phyloP scores from a whole-genome alignment of 2,113 vertebrate species.

The Oreochromis tanganicae region DNA sequence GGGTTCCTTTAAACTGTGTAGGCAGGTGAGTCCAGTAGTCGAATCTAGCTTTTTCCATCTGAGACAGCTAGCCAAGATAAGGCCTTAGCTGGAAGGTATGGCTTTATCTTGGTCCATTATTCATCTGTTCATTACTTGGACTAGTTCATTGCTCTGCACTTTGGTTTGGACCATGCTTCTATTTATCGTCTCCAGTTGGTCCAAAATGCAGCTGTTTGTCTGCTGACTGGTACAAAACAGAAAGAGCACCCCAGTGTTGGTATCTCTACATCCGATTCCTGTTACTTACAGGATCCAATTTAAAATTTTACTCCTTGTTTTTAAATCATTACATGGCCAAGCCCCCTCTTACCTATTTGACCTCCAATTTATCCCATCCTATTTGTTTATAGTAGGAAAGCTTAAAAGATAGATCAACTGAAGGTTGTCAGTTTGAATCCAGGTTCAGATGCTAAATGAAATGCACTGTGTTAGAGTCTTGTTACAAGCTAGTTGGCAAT shows the following conservation, averaged over 20 bases:
- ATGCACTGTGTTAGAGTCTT: neutral
- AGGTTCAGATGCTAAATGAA: neutral
- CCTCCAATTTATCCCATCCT: neutral
- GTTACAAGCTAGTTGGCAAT: neutral
- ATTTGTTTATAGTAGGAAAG: neutral
- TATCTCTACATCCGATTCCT: neutral
- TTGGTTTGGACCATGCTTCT: neutral
- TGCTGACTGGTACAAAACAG: neutral
- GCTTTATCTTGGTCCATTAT: neutral
- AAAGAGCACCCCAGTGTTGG: neutral
- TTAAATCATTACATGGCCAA: neutral
- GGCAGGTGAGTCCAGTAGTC: neutral
- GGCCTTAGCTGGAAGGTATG: too few species aligned
- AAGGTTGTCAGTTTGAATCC: neutral
- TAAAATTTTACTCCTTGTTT: neutral
- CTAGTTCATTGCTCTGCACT: neutral
- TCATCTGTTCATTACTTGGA: neutral
- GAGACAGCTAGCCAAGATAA: too few species aligned
- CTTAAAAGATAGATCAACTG: neutral
- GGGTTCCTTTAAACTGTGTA: neutral
- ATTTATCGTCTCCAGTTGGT: neutral
- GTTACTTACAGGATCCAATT: neutral
- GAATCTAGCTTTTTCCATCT: neutral
- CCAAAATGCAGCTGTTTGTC: neutral
- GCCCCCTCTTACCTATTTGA: neutral